Evolutionary conservation across 2,113 vertebrate genomes (phyloP).

Genomic region (Tyrannus savana): DNA sequence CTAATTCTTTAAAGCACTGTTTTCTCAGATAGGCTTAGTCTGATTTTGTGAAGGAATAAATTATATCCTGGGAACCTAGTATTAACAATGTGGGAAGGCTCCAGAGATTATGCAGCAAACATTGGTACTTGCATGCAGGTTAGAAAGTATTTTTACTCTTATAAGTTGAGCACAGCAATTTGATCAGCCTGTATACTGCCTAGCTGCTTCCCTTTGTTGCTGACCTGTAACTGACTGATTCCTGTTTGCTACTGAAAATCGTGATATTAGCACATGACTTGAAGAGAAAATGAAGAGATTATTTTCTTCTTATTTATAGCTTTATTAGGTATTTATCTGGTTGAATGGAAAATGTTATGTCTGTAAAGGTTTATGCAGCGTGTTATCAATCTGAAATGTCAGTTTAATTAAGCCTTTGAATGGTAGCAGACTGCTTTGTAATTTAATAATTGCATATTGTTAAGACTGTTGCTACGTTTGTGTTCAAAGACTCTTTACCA

Average conservation of each 20-base stretch:
- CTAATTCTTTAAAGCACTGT: neutral
- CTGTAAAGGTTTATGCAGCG: neutral
- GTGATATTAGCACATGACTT: neutral
- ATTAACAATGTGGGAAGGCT: neutral
- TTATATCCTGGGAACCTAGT: neutral
- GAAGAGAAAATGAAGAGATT: neutral
- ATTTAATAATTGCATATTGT: neutral
- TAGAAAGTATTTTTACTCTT: neutral
- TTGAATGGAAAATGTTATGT: neutral
- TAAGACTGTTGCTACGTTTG: neutral
- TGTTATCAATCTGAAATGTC: neutral
- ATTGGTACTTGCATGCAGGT: neutral
- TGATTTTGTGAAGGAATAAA: neutral
- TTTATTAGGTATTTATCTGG: neutral
- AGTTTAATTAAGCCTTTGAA: neutral
- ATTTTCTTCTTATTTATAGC: constrained; percentile 1
- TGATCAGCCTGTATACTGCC: neutral
- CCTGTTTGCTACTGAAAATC: neutral
- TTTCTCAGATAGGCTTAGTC: neutral
- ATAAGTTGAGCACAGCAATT: neutral
- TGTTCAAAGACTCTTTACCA: neutral
- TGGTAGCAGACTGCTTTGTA: constrained; percentile 24
- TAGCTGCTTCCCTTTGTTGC: neutral
- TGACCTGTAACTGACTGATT: neutral
- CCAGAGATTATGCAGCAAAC: neutral